Evolutionary conservation across 2,113 vertebrate species (phyloP).

Genomic region (Alligator mississippiensis): DNA sequence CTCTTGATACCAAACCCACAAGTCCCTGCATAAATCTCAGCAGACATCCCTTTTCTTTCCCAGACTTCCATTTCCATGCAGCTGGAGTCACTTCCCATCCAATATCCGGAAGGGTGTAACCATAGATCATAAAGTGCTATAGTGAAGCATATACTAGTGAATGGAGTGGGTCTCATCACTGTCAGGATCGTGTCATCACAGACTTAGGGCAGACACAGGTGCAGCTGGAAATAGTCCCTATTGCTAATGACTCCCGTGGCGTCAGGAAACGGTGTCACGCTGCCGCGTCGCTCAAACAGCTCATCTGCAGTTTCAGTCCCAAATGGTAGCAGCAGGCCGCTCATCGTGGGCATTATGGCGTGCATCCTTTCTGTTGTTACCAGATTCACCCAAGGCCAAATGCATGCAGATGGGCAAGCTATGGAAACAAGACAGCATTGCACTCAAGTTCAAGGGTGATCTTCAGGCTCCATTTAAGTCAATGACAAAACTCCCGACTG

Average conservation of each 20-base stretch:
- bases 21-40: not conserved
- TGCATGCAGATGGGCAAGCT: not conserved
- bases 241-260: not conserved
- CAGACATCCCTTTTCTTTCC: conserved; percentile 22
- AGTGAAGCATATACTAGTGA: not conserved
- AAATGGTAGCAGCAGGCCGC: fast-evolving
- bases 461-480: not conserved
- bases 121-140: not conserved
- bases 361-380: not conserved
- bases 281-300: not conserved
- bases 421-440: not conserved
- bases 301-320: not conserved
- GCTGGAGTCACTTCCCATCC: not conserved
- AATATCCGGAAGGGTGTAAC: not conserved
- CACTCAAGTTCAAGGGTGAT: not conserved
- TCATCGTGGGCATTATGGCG: fast-evolving
- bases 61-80: fast-evolving
- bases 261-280: conserved; percentile 30
- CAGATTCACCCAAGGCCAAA: not conserved
- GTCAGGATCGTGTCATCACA: not conserved
- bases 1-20: not conserved
- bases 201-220: not conserved
- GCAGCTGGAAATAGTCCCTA: fast-evolving
- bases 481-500: not conserved
- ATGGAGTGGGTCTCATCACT: not conserved